Percentiles rank a stretch among this genome's conserved stretches.
Conservation (phyloP, 92 coral and sea anemone genomes). For the Umimayanthus chanpuru region DNA sequence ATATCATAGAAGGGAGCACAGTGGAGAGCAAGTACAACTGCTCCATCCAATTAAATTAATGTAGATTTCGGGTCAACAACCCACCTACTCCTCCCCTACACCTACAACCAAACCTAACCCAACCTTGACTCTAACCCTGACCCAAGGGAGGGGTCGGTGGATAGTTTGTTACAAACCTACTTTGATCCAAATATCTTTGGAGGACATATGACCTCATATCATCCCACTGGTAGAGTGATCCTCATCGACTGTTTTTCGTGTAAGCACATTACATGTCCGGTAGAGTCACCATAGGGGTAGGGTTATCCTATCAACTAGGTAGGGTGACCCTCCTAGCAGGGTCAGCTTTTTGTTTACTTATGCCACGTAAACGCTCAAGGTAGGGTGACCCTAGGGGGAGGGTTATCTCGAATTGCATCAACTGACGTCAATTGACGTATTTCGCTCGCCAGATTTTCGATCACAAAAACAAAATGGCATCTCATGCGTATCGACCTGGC, state of each 20-base stretch:
- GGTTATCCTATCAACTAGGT: background rate
- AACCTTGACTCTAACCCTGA: too few relatives aligned
- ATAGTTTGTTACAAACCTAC: too few relatives aligned
- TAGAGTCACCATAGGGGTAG: background rate
- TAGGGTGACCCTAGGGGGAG: background rate
- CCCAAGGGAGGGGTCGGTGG: too few relatives aligned
- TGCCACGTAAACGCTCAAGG: background rate
- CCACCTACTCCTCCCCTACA: too few relatives aligned
- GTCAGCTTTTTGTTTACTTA: conserved; percentile 18
- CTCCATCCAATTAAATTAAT: too few relatives aligned
- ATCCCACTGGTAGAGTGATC: background rate
- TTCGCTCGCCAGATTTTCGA: conserved; percentile 21
- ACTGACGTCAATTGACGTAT: conserved; percentile 12
- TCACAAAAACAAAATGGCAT: conserved; percentile 19
- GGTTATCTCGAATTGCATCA: conserved; percentile 4
- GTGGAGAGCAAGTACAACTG: too few relatives aligned
- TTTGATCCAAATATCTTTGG: too few relatives aligned
- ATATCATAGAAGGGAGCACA: too few relatives aligned
- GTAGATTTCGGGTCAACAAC: too few relatives aligned
- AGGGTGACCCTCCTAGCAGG: conserved; percentile 22
- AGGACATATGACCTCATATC: background rate
- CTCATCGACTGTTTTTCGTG: background rate
- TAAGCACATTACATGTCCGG: background rate
- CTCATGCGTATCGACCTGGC: conserved; percentile 14
- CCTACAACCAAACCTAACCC: too few relatives aligned